Conservation (phyloP, 1,140 invertebrate species). For the Drosophila ambigua region DNA sequence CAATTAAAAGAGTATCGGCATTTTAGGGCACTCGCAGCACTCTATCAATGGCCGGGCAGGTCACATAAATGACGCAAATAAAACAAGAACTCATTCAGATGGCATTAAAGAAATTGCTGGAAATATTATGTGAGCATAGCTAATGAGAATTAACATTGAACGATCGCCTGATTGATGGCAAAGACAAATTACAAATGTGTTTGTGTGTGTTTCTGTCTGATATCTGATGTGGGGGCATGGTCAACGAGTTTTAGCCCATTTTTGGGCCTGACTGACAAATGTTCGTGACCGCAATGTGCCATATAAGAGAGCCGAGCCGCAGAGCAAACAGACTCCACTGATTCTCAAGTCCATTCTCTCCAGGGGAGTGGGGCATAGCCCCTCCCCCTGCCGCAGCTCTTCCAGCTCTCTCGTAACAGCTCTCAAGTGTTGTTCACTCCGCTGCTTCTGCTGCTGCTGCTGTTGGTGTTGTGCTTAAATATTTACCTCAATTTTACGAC, state of each 20-base stretch:
- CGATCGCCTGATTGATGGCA: constrained; percentile 40
- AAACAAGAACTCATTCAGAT: constrained; percentile 51
- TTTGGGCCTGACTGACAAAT: constrained; percentile 53
- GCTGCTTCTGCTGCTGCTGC: not conserved
- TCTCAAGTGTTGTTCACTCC: constrained; percentile 17
- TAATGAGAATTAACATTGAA: constrained; percentile 51
- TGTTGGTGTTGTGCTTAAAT: constrained; percentile 33
- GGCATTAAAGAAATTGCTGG: constrained; percentile 38
- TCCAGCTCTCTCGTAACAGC: not conserved
- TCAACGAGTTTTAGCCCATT: constrained; percentile 70
- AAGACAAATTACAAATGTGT: constrained; percentile 44
- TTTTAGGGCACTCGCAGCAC: too few species aligned
- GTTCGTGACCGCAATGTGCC: constrained; percentile 68
- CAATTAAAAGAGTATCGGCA: constrained; percentile 23
- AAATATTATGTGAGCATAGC: constrained; percentile 37
- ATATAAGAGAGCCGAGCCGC: constrained; percentile 46
- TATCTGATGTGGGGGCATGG: constrained; percentile 43
- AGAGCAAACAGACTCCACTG: constrained; percentile 25
- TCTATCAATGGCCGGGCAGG: constrained; percentile 21
- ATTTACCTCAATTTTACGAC: constrained; percentile 57
- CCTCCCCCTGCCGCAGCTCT: not conserved
- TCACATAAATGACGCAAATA: constrained; percentile 47
- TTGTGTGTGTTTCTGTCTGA: constrained; percentile 6
- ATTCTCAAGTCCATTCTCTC: constrained; percentile 15
- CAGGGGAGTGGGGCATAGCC: constrained; percentile 6